Evolutionary conservation across 2,113 vertebrate species (phyloP).

Genomic region (Ptychochromis oligacanthus): DNA sequence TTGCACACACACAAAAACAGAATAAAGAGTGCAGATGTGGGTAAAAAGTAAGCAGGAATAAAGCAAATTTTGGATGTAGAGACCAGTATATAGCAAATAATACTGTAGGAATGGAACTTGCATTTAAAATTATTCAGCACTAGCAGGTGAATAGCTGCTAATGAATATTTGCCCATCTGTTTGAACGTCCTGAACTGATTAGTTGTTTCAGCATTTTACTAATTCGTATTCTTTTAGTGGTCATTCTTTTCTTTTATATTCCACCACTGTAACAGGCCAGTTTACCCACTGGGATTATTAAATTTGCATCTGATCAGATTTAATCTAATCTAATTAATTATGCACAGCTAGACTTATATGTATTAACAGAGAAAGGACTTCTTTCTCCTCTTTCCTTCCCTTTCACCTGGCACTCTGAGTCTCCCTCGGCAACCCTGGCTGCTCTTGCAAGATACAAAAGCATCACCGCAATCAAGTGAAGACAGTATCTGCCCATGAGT

Average conservation of each 20-base stretch:
- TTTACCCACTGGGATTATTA: conserved; percentile 29
- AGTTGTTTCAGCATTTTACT: background rate
- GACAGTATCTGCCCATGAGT: conserved; percentile 54
- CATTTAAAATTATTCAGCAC: background rate
- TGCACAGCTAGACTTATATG: conserved; percentile 31
- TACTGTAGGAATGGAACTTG: background rate
- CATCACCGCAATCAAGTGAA: conserved; percentile 49
- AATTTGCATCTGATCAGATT: conserved; percentile 42
- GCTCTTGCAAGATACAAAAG: conserved; percentile 32
- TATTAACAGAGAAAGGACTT: conserved; percentile 21
- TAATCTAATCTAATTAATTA: conserved; percentile 35
- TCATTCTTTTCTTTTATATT: background rate
- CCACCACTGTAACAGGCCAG: background rate
- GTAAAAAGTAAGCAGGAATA: conserved; percentile 6
- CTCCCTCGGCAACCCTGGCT: conserved; percentile 13
- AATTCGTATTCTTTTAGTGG: conserved; percentile 1
- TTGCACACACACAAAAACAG: conserved; percentile 68
- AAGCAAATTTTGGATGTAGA: conserved; percentile 2
- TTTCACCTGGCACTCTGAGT: conserved; percentile 26
- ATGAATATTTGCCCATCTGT: background rate
- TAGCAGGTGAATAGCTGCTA: conserved; percentile 2
- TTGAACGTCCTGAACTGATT: background rate
- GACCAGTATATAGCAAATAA: background rate
- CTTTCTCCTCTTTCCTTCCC: background rate
- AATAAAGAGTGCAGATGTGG: conserved; percentile 76